Evolutionary conservation across 2,888 invertebrate species (phyloP).

Genomic region (Magallana nippona): DNA sequence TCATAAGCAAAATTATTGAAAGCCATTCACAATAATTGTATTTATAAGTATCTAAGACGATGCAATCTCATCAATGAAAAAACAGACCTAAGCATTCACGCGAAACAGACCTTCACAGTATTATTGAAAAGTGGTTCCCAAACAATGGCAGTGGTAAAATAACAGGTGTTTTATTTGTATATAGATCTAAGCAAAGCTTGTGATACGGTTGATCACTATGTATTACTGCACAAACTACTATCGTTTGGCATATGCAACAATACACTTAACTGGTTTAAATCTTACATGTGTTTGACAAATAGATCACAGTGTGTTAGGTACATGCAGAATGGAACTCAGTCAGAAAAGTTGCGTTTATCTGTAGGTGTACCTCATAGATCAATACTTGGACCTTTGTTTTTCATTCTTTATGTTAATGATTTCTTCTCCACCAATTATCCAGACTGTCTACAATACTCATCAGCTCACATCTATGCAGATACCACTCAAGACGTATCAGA

Average conservation of each 20-base stretch:
- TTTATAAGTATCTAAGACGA: constrained; percentile 15
- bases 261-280: neutral
- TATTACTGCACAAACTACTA: constrained; percentile 7
- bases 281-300: constrained; percentile 1
- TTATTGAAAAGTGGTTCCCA: constrained; percentile 32
- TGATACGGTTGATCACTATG: constrained; percentile 34
- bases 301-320: neutral
- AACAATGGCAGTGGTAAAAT: constrained; percentile 27
- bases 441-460: neutral
- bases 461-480: neutral
- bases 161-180: constrained; percentile 36
- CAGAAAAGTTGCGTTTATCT: constrained; percentile 2
- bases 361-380: constrained; percentile 25
- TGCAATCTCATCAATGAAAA: neutral
- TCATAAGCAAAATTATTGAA: too few species aligned
- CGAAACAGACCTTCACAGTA: constrained; percentile 15
- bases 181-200: constrained; percentile 41
- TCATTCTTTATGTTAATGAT: neutral
- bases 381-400: constrained; percentile 23
- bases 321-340: constrained; percentile 16
- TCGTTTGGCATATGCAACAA: constrained; percentile 14
- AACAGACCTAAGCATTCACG: constrained; percentile 38
- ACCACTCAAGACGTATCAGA: neutral
- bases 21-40: neutral
- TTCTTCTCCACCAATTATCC: neutral